Percentiles rank a stretch among this genome's conserved stretches.
phyloP scores from a whole-genome alignment of 2,113 vertebrate genomes.

The Seriola quinqueradiata region DNA sequence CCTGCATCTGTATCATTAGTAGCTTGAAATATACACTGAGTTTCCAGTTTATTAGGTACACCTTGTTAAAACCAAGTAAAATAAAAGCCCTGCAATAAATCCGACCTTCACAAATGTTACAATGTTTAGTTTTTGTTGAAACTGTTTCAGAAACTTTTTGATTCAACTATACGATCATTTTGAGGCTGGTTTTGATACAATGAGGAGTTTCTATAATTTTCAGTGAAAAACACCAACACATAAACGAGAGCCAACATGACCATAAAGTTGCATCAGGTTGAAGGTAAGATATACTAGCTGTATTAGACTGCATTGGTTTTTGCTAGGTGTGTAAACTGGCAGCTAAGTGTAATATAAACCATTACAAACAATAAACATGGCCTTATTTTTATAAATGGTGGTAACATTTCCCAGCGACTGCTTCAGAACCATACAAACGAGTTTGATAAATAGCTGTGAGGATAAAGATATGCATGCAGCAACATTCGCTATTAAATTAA shows the following conservation, averaged over 20 bases:
- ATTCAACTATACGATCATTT: not conserved
- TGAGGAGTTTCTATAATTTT: too few species aligned
- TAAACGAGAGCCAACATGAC: not conserved
- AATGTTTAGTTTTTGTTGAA: not conserved
- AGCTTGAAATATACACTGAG: not conserved
- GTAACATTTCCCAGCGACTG: not conserved
- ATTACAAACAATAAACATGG: constrained; percentile 8
- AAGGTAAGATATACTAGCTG: not conserved
- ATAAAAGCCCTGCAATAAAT: not conserved
- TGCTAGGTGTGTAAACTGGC: constrained; percentile 2
- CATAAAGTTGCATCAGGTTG: not conserved
- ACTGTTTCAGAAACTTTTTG: not conserved
- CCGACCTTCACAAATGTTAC: not conserved
- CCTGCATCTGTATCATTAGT: not conserved
- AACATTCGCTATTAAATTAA: not conserved
- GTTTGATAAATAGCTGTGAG: not conserved
- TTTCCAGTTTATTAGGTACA: not conserved
- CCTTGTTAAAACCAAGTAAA: not conserved
- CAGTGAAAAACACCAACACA: too few species aligned
- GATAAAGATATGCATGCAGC: not conserved
- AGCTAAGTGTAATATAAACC: constrained; percentile 7
- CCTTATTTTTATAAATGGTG: not conserved
- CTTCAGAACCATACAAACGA: not conserved
- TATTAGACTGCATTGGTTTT: constrained; percentile 3
- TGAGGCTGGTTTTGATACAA: not conserved